phyloP scores from a whole-genome alignment of 2,797 vertebrate species.

The Falco concolor region DNA sequence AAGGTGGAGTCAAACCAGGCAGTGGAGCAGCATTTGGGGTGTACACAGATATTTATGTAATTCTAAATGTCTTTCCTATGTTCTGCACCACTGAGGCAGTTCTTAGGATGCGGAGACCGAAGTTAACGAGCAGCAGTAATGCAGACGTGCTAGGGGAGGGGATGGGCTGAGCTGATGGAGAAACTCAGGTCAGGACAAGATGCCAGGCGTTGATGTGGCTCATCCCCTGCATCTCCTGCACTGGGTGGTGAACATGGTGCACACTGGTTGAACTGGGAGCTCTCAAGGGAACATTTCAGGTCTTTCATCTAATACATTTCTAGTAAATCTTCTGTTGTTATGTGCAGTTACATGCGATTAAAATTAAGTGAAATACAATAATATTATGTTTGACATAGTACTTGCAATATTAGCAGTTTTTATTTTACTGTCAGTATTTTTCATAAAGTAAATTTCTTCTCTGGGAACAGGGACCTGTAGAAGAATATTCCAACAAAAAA shows the following conservation, averaged over 20 bases:
- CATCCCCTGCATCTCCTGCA: background rate
- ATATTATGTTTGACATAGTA: background rate
- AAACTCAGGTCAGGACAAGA: background rate
- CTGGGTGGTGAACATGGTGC: background rate
- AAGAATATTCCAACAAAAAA: background rate
- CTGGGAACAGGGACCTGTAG: background rate
- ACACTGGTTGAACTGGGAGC: background rate
- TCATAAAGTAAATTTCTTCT: background rate
- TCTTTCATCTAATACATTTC: background rate
- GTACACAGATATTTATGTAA: fast-evolving
- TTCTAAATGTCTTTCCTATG: background rate
- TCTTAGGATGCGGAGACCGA: background rate
- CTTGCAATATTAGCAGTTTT: background rate
- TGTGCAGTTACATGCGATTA: background rate
- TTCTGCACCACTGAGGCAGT: background rate
- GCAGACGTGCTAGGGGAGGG: background rate
- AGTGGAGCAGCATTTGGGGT: background rate
- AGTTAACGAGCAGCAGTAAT: background rate
- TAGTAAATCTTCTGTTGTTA: background rate
- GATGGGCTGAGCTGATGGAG: background rate
- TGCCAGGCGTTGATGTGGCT: fast-evolving
- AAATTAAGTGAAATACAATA: background rate
- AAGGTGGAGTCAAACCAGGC: background rate
- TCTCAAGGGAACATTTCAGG: background rate
- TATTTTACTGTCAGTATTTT: background rate